Percentiles rank a stretch among this genome's conserved stretches.
phyloP scores from a whole-genome alignment of 2,888 invertebrate species.

The Melieria picta region DNA sequence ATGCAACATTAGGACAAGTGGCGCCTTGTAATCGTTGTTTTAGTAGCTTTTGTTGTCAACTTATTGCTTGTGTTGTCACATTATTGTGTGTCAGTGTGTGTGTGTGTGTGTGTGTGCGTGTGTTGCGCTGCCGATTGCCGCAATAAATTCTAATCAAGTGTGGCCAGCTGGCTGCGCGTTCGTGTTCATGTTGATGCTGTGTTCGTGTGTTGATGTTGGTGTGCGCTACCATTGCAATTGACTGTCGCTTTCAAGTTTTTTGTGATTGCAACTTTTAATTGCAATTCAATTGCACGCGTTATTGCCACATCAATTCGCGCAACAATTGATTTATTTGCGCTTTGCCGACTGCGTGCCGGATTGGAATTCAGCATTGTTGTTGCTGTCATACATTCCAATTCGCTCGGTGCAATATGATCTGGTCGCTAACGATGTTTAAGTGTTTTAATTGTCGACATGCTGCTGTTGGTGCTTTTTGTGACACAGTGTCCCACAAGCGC shows the following conservation, averaged over 20 bases:
- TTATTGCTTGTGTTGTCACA: constrained; percentile 9
- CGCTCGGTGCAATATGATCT: background rate
- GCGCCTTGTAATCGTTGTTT: background rate
- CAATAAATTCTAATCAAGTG: constrained; percentile 32
- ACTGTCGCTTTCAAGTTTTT: background rate
- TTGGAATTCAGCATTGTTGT: background rate
- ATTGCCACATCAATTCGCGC: background rate
- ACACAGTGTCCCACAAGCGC: too few species aligned
- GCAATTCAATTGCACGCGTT: background rate
- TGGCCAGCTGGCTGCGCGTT: background rate
- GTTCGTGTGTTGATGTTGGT: too few species aligned
- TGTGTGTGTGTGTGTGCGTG: background rate
- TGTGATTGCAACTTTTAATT: constrained; percentile 2
- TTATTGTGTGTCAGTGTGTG: constrained; percentile 2
- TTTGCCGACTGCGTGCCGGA: background rate
- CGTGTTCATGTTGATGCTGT: background rate
- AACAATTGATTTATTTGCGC: background rate
- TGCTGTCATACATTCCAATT: background rate
- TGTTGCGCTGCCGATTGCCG: constrained; percentile 9
- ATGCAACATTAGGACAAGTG: background rate
- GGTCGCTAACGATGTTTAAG: too few species aligned
- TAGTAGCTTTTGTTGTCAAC: background rate
- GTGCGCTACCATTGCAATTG: background rate
- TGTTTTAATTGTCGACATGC: too few species aligned
- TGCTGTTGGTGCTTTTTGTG: too few species aligned